phyloP scores from a whole-genome alignment of 2,888 invertebrate species.

The Amiota mariae region DNA sequence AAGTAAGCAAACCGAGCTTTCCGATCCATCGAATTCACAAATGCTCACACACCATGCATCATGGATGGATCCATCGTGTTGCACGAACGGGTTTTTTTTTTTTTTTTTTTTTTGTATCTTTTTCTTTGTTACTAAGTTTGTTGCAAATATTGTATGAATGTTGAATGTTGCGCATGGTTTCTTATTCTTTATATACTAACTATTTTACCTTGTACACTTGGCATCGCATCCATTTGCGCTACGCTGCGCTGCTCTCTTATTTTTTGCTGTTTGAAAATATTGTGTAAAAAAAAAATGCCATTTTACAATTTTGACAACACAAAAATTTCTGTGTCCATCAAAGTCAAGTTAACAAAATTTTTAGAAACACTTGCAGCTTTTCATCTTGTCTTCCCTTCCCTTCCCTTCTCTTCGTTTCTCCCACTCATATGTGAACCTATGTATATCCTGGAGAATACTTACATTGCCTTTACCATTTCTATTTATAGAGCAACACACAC shows the following conservation, averaged over 20 bases:
- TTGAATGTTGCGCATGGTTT: neutral
- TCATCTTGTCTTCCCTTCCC: no score
- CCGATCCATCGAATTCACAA: slow-evolving; percentile 46
- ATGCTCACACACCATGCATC: slow-evolving; percentile 1
- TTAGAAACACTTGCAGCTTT: neutral
- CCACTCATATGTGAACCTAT: neutral
- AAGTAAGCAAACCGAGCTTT: slow-evolving; percentile 30
- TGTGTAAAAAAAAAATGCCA: slow-evolving; percentile 2
- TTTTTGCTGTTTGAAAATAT: neutral
- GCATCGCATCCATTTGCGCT: slow-evolving; percentile 9
- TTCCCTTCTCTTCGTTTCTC: no score
- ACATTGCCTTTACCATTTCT: neutral
- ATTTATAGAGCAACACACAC: neutral
- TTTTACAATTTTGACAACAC: slow-evolving; percentile 21
- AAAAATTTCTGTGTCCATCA: slow-evolving; percentile 19
- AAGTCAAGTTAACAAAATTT: slow-evolving; percentile 9
- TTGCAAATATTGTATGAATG: neutral
- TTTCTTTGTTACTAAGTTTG: no score
- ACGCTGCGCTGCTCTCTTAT: neutral
- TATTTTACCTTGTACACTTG: slow-evolving; percentile 20
- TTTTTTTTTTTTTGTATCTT: no score
- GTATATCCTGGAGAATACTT: neutral
- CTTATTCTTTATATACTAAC: neutral
- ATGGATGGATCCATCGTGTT: slow-evolving; percentile 31
- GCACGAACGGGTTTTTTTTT: slow-evolving; percentile 13